Percentiles rank a stretch among this genome's conserved stretches.
These are phyloP conservation scores for Chloebia gouldiae DNA, from an alignment of 2,113 vertebrate genomes.

Conservation along the genomic window DNA sequence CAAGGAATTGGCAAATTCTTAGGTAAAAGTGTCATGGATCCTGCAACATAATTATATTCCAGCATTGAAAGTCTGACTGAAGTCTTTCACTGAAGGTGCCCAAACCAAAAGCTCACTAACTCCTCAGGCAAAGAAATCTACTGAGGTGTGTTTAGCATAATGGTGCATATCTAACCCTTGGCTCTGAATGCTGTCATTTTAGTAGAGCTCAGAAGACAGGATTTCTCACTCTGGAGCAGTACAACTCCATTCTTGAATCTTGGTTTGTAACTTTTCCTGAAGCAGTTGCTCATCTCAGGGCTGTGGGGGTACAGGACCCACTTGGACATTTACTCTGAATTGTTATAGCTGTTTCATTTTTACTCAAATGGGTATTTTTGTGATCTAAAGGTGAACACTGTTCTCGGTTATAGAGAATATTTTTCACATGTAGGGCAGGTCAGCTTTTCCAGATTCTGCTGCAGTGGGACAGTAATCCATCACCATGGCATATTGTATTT, in stretches of 20 bases:
- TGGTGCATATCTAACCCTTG: not conserved
- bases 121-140: not conserved
- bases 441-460: not conserved
- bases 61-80: not conserved
- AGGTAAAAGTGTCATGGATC: not conserved
- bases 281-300: not conserved
- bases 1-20: not conserved
- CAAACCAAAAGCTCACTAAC: not conserved
- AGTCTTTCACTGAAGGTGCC: not conserved
- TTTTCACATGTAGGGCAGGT: not conserved
- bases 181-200: not conserved
- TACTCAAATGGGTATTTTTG: not conserved
- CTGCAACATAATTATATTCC: not conserved
- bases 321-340: not conserved
- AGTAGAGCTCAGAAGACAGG: not conserved
- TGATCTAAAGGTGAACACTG: not conserved
- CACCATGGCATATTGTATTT: not conserved
- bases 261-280: not conserved
- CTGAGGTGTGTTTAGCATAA: not conserved
- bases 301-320: not conserved
- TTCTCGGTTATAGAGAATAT: not conserved
- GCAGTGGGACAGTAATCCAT: not conserved
- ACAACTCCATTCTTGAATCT: not conserved
- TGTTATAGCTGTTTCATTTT: not conserved
- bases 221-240: not conserved